Percentiles rank a stretch among this genome's conserved stretches.
Evolutionary conservation across 2,888 invertebrate genomes (phyloP).

Genomic region (Tiliacea citrago): DNA sequence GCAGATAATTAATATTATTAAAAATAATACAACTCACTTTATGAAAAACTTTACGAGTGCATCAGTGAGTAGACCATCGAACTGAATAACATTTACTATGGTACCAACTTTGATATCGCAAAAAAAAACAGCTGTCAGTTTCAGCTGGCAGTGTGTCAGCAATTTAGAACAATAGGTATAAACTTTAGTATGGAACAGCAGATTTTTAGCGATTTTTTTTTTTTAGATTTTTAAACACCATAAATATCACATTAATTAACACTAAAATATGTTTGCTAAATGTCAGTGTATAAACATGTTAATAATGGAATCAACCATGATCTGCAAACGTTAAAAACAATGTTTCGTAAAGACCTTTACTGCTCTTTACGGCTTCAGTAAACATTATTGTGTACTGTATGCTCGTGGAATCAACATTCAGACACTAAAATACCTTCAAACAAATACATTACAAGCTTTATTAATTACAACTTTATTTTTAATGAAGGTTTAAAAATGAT

Average conservation of each 20-base stretch:
- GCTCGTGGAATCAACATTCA: slow-evolving; percentile 19
- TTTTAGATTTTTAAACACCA: too few relatives aligned
- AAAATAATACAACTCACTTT: background rate
- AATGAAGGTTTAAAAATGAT: slow-evolving; percentile 10
- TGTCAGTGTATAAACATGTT: slow-evolving; percentile 17
- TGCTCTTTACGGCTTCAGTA: slow-evolving; percentile 23
- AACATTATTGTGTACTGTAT: slow-evolving; percentile 23
- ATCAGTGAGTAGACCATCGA: too few relatives aligned
- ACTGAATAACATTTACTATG: too few relatives aligned
- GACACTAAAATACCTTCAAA: slow-evolving; percentile 7
- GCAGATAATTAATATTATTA: background rate
- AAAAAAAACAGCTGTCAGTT: too few relatives aligned
- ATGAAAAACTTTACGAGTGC: too few relatives aligned
- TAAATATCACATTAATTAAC: background rate
- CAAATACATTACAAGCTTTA: slow-evolving; percentile 5
- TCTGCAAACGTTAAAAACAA: slow-evolving; percentile 14
- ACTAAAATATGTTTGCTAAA: slow-evolving; percentile 20
- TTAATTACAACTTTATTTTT: slow-evolving; percentile 22
- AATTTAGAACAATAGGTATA: too few relatives aligned
- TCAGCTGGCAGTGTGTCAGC: too few relatives aligned
- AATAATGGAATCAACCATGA: slow-evolving; percentile 25
- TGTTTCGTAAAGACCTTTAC: slow-evolving; percentile 28
- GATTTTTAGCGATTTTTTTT: too few relatives aligned
- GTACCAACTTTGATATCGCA: too few relatives aligned
- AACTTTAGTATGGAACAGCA: too few relatives aligned